Evolutionary conservation across 2,888 invertebrate genomes (phyloP), one percentile per base, ranked within the genome.

Genomic region (Elegia similella): DNA sequence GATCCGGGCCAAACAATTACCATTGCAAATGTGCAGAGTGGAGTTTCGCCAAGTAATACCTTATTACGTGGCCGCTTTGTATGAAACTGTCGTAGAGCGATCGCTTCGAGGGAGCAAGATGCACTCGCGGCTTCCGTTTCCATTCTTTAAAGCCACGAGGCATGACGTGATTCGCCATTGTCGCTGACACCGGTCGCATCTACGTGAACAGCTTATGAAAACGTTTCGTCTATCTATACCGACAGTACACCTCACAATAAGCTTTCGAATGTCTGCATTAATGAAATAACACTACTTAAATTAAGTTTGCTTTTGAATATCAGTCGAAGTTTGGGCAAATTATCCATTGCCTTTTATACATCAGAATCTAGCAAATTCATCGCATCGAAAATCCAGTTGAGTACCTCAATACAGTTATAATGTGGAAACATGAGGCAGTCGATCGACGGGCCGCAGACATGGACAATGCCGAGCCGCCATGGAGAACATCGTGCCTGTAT

Each of bases 111-210:
- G 66, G 68, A 67, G 67, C 72, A 70, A 79, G 83, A 78, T 73
- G 69, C 68, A 65, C 62, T 65, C 70, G 72, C 70, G 76, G 71
- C 75, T 83, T 86, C 84, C 86, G 86, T 77, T 82, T 80, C 70
- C 75, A 78, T 81, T 82, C 80, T 83, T 82, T 78, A 75, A 80
- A 83, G 75, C 68, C 78, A 79, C 68, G 66, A 67, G 61, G 70
- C 78, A 78, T 84, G 85, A 83, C 84, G 80, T 68, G 78, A 77
- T 79, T 77, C 75, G 75, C 82, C 75, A 86, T 84, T 84, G 85
- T 86, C 73, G 70, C 70, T 68, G 69, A 66, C 73, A 73, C 74
- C 80, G 74, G 73, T 69, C 60, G 66, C 57, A 65, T 65, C 69
- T 80, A 84, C 86, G 84, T 85, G 82, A 65, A 69, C 72, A 72